phyloP scores from a whole-genome alignment of 2,888 invertebrate genomes.

The Campaea margaritaria region DNA sequence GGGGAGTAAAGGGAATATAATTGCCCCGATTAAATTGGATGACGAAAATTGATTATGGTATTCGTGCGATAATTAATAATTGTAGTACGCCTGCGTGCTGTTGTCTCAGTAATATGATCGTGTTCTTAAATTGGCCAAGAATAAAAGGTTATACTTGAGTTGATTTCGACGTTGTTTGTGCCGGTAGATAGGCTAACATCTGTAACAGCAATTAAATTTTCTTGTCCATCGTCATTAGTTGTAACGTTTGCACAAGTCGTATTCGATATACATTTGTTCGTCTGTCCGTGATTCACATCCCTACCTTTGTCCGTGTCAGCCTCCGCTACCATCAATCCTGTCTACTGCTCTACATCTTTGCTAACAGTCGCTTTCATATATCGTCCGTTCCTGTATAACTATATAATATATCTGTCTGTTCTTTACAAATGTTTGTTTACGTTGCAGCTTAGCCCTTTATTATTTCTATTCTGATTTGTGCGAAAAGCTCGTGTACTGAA shows the following conservation, averaged over 20 bases:
- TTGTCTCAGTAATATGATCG: conserved; percentile 42
- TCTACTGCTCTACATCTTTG: conserved; percentile 41
- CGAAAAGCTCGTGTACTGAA: not conserved
- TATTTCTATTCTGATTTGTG: conserved; percentile 4
- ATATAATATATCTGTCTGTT: conserved; percentile 1
- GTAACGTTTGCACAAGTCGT: not conserved
- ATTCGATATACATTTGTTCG: not conserved
- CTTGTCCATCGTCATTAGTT: not conserved
- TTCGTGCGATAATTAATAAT: conserved; percentile 42
- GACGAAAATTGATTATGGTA: conserved; percentile 42
- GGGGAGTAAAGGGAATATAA: conserved; percentile 24
- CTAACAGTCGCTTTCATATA: conserved; percentile 39
- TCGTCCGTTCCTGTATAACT: conserved; percentile 7
- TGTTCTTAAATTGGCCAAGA: conserved; percentile 26
- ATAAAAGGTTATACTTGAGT: conserved; percentile 41
- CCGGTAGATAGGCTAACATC: no score
- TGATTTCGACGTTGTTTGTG: conserved; percentile 7
- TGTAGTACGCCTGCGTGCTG: conserved; percentile 40
- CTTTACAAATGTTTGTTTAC: conserved; percentile 15
- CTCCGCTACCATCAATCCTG: conserved; percentile 49
- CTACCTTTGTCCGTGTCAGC: conserved; percentile 50
- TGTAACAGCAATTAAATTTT: no score
- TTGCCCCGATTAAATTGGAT: conserved; percentile 56
- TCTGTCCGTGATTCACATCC: conserved; percentile 51
- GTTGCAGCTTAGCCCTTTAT: not conserved